phyloP scores from a whole-genome alignment of 2,888 invertebrate genomes.

The Copidosoma aretas region DNA sequence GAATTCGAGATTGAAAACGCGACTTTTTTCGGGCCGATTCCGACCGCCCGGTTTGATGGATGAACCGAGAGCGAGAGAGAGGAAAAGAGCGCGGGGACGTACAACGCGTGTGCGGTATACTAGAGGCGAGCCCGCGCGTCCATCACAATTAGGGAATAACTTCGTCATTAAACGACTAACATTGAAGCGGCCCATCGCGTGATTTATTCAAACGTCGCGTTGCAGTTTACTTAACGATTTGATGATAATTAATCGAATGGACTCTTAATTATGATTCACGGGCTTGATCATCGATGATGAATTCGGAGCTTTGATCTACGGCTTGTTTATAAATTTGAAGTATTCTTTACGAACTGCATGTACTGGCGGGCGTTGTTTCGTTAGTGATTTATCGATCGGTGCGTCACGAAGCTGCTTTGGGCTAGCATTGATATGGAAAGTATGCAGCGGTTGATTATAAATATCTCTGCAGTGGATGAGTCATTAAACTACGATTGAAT shows the following conservation, averaged over 20 bases:
- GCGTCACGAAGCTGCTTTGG: not conserved
- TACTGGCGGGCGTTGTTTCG: not conserved
- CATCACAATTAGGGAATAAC: slow-evolving; percentile 31
- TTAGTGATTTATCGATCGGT: slow-evolving; percentile 16
- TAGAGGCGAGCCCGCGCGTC: slow-evolving; percentile 4
- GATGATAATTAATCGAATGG: slow-evolving; percentile 21
- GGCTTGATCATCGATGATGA: not conserved
- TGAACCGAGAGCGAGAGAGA: no score
- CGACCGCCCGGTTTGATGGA: not conserved
- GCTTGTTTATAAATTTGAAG: slow-evolving; percentile 6
- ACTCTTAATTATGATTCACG: slow-evolving; percentile 10
- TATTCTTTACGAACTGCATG: slow-evolving; percentile 4
- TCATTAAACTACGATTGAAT: no score
- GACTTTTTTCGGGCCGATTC: slow-evolving; percentile 14
- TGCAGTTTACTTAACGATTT: slow-evolving; percentile 20
- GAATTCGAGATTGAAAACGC: slow-evolving; percentile 46
- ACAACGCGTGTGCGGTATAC: no score
- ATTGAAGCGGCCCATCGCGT: not conserved
- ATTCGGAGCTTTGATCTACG: slow-evolving; percentile 6
- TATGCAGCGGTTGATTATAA: no score
- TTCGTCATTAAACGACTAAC: slow-evolving; percentile 17
- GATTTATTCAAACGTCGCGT: slow-evolving; percentile 22
- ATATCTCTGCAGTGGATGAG: no score
- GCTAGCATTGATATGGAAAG: no score
- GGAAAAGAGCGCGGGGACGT: no score